Evolutionary conservation across 2,888 invertebrate genomes (phyloP), one percentile per base, ranked within the genome.

Genomic region (Catocala nupta): DNA sequence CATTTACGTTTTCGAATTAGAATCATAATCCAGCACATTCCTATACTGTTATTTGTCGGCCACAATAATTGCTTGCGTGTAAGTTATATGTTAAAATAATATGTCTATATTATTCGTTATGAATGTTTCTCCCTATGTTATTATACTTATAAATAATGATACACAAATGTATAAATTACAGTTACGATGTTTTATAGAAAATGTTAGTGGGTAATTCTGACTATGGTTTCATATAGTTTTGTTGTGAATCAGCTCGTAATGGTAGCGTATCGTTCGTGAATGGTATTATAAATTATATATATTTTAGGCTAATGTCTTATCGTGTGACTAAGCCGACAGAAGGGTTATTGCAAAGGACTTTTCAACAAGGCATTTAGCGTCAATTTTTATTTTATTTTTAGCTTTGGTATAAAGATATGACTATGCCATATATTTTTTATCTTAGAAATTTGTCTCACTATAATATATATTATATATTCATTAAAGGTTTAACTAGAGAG

Each of bases 31-130:
- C 79, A 81, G 9, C 36, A 5, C 87, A 86, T 87, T 84, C 83
- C 85, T 86, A 86, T 81, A 81, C 85, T 85, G 87, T 89, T 86
- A 89, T 90, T 87, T 82, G 81, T 85, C 82, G 82, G 80, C 68
- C 62, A 78, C 77, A 71, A 85, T 90, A 90, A 90, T 90, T 91
- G 90, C 81, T 75, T 82, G 80, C 84, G 86, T 87, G 85, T 82
- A 73, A 76, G 80, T 83, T 83, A 81, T 86, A 83, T 80, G 82
- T 88, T 82, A 83, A 87, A 82, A 85, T 85, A 81, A 83, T 83
- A 83, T 78, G 78, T 81, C 72, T 82, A 83, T 86, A 86, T 84
- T 84, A 81, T 82, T 81, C 73, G 82, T 75, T 80, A 80, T 81
- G 81, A 82, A 78, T 81, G 83, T 84, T 85, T 82, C 82, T 83